Evolutionary conservation across 2,797 vertebrate genomes (phyloP), one percentile per base, ranked within the genome.

Genomic region (Nannoperca australis): DNA sequence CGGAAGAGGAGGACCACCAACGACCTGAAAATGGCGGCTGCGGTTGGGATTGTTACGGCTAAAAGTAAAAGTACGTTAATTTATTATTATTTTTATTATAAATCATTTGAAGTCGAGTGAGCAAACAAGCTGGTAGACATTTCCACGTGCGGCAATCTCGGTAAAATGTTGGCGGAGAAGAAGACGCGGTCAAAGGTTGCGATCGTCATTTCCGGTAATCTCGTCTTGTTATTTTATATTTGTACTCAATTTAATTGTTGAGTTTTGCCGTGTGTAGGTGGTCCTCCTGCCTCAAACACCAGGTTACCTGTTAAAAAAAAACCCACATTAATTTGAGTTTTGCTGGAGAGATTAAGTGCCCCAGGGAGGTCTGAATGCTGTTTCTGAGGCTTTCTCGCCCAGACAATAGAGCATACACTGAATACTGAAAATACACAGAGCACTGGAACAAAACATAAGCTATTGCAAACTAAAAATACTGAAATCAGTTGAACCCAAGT

Each of bases 401-500:
- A 68, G 18, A 81, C 38, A 78, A 70, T 66, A 20, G 58, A 0
- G 13, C 18, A 56, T 34, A 65, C 18, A 12, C n/a, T 58, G n/a
- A 73, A 50, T 55, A 40, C 51, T 67, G 36, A 75, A 71, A 74
- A 60, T 30, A 58, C 24, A 64, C 63, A 24, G 1, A 72, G 69
- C 7, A 2, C 49, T 60, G 72, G n/a, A 40, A 47, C 51, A 59
- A 56, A 75, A 55, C 44, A 24, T 4, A 5, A 86, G 70, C 71
- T 53, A 47, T 14, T 24, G 18, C 66, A 17, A 11, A 51, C 67
- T 54, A 77, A 79, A 91, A 80, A 80, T 81, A 68, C 50, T 30
- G 11, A 69, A 78, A 72, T 69, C 27, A 59, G 20, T 42, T 3
- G 58, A 80, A 71, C 60, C 47, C 45, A 18, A 73, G 58, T 20